These are phyloP conservation scores for Euproctis similis DNA, from an alignment of 2,888 invertebrate species.

Conservation along the genomic window DNA sequence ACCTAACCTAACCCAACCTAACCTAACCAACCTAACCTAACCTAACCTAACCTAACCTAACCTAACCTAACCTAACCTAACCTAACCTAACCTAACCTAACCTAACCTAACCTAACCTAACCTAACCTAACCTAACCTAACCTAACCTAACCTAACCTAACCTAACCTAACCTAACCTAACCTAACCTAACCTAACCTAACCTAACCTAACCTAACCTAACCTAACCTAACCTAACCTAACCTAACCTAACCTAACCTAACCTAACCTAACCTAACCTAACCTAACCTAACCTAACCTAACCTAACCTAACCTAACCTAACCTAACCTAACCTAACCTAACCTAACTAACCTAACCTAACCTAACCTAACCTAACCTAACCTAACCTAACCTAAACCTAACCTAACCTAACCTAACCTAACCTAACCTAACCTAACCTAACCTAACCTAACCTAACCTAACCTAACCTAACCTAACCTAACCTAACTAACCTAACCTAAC, in stretches of 20 bases:
- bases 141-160: conserved; percentile 6
- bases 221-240: conserved; percentile 18
- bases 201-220: conserved; percentile 10
- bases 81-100: conserved; percentile 12
- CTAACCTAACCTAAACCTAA: no score
- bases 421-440: conserved; percentile 6
- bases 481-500: conserved; percentile 12
- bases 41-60: conserved; percentile 9
- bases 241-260: conserved; percentile 18
- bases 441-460: conserved; percentile 7
- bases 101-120: conserved; percentile 10
- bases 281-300: conserved; percentile 21
- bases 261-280: conserved; percentile 22
- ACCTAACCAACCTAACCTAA: no score
- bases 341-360: conserved; percentile 17
- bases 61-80: conserved; percentile 16
- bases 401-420: conserved; percentile 11
- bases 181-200: conserved; percentile 13
- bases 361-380: conserved; percentile 17
- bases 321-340: conserved; percentile 15
- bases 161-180: conserved; percentile 13
- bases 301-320: conserved; percentile 16
- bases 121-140: conserved; percentile 10
- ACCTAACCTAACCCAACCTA: conserved; percentile 10
- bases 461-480: conserved; percentile 10